Evolutionary conservation across 1,140 invertebrate species (phyloP).

Genomic region (Cydia pomonella): DNA sequence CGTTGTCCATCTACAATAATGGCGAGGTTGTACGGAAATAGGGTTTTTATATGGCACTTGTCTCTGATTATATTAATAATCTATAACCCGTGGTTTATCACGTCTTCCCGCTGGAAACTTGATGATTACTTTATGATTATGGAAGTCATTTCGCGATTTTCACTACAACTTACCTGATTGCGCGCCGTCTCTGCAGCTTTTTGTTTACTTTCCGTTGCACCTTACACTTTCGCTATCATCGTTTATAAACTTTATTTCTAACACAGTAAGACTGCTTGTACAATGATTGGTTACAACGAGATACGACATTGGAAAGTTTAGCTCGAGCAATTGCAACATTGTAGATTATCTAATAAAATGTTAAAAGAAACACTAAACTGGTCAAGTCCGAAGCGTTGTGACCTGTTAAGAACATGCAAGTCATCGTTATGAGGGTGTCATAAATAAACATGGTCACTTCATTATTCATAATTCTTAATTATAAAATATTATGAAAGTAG

Average conservation of each 20-base stretch:
- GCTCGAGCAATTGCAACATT: conserved; percentile 18
- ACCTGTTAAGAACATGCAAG: neutral
- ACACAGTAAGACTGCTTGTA: neutral
- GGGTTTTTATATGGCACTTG: neutral
- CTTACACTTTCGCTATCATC: neutral
- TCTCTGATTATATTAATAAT: neutral
- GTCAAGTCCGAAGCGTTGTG: neutral
- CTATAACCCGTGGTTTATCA: neutral
- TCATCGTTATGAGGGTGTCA: conserved; percentile 13
- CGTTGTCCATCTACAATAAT: too few relatives aligned
- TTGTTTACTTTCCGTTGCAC: neutral
- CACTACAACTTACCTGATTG: conserved; percentile 15
- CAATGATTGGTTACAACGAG: neutral
- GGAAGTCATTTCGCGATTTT: conserved; percentile 23
- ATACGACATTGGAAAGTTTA: neutral
- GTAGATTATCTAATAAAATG: conserved; percentile 22
- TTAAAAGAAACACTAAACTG: conserved; percentile 5
- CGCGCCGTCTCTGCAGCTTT: neutral
- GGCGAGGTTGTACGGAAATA: neutral
- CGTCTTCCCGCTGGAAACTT: conserved; percentile 16
- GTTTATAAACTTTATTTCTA: neutral
- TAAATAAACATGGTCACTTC: neutral
- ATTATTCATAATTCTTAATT: neutral
- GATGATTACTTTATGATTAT: conserved; percentile 13
- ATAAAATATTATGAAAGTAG: conserved; percentile 2